A percentile compares a stretch with the other conserved stretches of the same genome.
Evolutionary conservation across 2,888 invertebrate species (phyloP).

Genomic region (Zhuqinia jingwanae): DNA sequence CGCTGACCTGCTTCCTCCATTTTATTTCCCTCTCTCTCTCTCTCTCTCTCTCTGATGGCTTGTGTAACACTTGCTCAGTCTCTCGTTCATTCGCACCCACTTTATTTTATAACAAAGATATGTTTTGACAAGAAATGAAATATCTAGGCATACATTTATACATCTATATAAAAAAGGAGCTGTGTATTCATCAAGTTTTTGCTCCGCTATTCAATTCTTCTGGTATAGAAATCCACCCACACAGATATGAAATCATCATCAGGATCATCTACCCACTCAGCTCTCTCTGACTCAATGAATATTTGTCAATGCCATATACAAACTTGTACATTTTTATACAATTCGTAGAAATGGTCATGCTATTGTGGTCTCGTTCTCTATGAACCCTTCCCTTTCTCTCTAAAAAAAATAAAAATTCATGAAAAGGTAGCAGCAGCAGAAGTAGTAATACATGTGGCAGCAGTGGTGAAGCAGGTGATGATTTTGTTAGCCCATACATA

Average conservation of each 20-base stretch:
- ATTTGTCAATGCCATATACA: too few species aligned
- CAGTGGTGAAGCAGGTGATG: too few species aligned
- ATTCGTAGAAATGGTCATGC: too few species aligned
- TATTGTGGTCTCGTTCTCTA: too few species aligned
- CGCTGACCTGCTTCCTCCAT: constrained; percentile 8
- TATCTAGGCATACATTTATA: too few species aligned
- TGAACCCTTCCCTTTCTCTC: too few species aligned
- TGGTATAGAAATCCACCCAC: not conserved
- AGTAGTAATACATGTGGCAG: too few species aligned
- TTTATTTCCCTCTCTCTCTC: not conserved
- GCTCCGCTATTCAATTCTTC: not conserved
- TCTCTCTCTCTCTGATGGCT: not conserved
- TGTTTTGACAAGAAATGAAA: not conserved
- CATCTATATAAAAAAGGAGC: not conserved
- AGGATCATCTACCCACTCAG: not conserved
- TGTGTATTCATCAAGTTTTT: not conserved
- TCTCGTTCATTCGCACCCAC: constrained; percentile 16
- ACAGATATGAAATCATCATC: not conserved
- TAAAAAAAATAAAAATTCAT: not conserved
- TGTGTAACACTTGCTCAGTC: constrained; percentile 41
- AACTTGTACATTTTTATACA: too few species aligned
- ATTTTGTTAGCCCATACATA: not conserved
- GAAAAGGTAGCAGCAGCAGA: not conserved
- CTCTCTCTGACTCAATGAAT: too few species aligned
- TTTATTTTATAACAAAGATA: not conserved